Conservation (phyloP, 2,888 invertebrate species). For the Ypsolopha sequella region DNA sequence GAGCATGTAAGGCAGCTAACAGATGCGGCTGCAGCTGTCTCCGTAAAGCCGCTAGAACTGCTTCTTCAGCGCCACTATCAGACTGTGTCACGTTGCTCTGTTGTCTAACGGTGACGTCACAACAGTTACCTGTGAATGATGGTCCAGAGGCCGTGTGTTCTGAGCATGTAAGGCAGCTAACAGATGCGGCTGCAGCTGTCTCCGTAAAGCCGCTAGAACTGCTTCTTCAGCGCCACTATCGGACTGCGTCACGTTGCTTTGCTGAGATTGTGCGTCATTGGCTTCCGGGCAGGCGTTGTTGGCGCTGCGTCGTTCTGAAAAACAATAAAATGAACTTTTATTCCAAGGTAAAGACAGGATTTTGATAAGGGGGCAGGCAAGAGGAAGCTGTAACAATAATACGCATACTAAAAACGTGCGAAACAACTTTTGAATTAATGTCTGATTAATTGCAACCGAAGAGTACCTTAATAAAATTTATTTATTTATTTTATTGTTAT, state of each 20-base stretch:
- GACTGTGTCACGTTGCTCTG: neutral
- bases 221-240: slow-evolving; percentile 11
- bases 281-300: slow-evolving; percentile 22
- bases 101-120: slow-evolving; percentile 52
- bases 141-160: too few relatives aligned
- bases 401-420: too few relatives aligned
- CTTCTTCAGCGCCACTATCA: slow-evolving; percentile 49
- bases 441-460: too few relatives aligned
- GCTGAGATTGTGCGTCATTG: neutral
- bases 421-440: too few relatives aligned
- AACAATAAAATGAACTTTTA: slow-evolving; percentile 3
- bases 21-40: slow-evolving; percentile 49
- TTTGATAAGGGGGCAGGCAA: too few relatives aligned
- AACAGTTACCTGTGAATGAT: slow-evolving; percentile 62
- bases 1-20: slow-evolving; percentile 68
- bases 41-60: slow-evolving; percentile 4
- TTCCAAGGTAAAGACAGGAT: neutral
- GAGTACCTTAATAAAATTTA: too few relatives aligned
- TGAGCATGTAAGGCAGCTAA: neutral
- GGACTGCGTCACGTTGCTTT: too few relatives aligned
- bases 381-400: too few relatives aligned
- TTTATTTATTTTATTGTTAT: too few relatives aligned
- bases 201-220: slow-evolving; percentile 9
- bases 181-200: slow-evolving; percentile 11
- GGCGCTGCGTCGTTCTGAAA: slow-evolving; percentile 42